Conservation (phyloP, 2,113 vertebrate genomes). For the Zeus faber region DNA sequence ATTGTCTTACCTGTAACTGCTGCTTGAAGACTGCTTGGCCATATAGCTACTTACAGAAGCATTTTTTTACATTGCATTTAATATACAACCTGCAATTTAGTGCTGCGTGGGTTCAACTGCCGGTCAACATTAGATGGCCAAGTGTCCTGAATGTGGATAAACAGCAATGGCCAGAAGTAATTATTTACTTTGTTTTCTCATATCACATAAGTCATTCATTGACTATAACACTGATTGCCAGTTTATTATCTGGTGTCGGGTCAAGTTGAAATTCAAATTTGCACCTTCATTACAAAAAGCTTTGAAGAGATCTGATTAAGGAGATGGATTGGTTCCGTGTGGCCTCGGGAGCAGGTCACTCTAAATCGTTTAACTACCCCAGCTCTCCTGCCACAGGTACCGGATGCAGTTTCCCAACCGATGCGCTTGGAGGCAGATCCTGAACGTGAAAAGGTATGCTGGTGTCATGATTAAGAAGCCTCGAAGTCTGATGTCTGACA, state of each 20-base stretch:
- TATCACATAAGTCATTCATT: too few relatives aligned
- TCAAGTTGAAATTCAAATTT: conserved; percentile 4
- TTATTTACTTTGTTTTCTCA: conserved; percentile 6
- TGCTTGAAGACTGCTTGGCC: too few relatives aligned
- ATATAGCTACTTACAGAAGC: too few relatives aligned
- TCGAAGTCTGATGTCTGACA: conserved; percentile 24
- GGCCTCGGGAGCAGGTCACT: conserved; percentile 48
- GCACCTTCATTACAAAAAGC: background rate
- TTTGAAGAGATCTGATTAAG: conserved; percentile 32
- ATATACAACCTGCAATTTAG: too few relatives aligned
- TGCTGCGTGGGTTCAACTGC: too few relatives aligned
- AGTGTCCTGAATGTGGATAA: too few relatives aligned
- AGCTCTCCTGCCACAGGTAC: conserved; percentile 68
- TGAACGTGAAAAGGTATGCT: conserved; percentile 71
- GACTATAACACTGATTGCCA: conserved; percentile 7
- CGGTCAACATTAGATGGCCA: too few relatives aligned
- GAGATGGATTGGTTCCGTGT: conserved; percentile 42
- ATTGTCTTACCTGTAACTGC: too few relatives aligned
- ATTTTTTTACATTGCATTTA: too few relatives aligned
- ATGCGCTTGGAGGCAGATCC: conserved; percentile 70
- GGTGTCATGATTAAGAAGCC: conserved; percentile 32
- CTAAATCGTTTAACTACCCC: conserved; percentile 61
- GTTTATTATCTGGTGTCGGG: conserved; percentile 6
- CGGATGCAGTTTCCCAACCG: conserved; percentile 74
- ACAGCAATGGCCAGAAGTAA: too few relatives aligned